A percentile compares a stretch with the other conserved stretches of the same genome.
phyloP scores from a whole-genome alignment of 2,113 vertebrate species.

The Caretta caretta region DNA sequence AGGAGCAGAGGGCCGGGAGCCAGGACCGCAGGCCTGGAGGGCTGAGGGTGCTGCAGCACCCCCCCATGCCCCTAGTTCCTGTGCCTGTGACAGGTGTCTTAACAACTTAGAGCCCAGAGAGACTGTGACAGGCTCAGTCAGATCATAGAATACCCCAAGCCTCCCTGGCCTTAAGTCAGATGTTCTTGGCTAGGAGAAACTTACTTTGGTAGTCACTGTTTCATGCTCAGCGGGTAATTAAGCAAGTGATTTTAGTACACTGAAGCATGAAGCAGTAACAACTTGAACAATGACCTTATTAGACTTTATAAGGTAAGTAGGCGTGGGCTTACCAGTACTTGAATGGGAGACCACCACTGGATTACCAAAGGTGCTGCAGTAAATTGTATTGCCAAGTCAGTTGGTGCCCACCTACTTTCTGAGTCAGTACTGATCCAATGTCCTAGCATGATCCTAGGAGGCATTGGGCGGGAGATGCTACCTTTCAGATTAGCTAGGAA shows the following conservation, averaged over 20 bases:
- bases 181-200: slow-evolving; percentile 2
- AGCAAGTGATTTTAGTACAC: slow-evolving; percentile 50
- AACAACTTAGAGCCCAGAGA: background rate
- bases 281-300: background rate
- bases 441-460: background rate
- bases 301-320: background rate
- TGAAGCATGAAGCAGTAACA: slow-evolving; percentile 39
- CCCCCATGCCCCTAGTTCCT: too few species aligned
- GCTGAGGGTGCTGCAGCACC: too few species aligned
- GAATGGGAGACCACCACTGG: slow-evolving; percentile 50
- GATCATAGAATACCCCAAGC: background rate
- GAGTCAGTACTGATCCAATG: slow-evolving; percentile 33
- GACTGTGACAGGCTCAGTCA: slow-evolving; percentile 12
- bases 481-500: background rate
- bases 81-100: background rate
- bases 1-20: too few species aligned
- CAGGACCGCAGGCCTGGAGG: too few species aligned
- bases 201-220: slow-evolving; percentile 5
- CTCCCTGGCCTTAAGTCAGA: slow-evolving; percentile 18
- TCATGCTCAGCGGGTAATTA: slow-evolving; percentile 39
- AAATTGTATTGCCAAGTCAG: slow-evolving; percentile 44
- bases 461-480: background rate
- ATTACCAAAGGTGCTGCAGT: slow-evolving; percentile 13
- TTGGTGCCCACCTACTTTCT: slow-evolving; percentile 46
- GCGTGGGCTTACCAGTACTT: slow-evolving; percentile 6